Evolutionary conservation across 2,113 vertebrate genomes (phyloP), one percentile per base, ranked within the genome.

Genomic region (Parus major): DNA sequence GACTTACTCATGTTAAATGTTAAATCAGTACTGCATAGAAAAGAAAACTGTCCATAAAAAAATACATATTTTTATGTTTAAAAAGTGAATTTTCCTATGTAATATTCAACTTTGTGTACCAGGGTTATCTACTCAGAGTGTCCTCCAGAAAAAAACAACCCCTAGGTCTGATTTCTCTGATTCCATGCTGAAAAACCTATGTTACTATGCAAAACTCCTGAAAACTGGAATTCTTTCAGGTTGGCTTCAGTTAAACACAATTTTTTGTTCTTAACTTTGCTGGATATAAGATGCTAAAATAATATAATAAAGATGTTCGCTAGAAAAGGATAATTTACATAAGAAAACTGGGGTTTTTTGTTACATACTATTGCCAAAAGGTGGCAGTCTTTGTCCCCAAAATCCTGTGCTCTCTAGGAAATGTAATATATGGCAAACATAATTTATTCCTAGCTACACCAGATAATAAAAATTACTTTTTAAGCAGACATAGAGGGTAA

Each of bases 381-480:
- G 89, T 95, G 96, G 85, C 95, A 94, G 85, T 78, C 66, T 95
- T 88, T 92, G 69, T 73, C 90, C 92, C 94, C 53, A 2, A 93
- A 89, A 87, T 70, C 82, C 49, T 47, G 20, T 33, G 13, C 76
- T 88, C 8, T 50, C 63, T 47, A 27, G 55, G 63, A 88, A 90
- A 84, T 24, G 1, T 55, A 80, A 24, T 2, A 8, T 21, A 55
- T 2, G 2, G 35, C 27, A 65, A 73, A 39, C 22, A 22, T n/a
- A 65, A 71, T 33, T 85, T 82, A 77, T 85, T 89, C 33, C 25
- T 80, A 53, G 35, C 49, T 90, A 33, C 3, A 12, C 8, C 56
- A 53, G 77, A 60, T 69, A 39, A 33, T 55, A 91, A 80, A 79
- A 90, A 73, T 57, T 84, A 72, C 23, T 75, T 75, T 63, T 75